Conservation (phyloP, 2,797 vertebrate genomes). For the Leuciscus waleckii region DNA sequence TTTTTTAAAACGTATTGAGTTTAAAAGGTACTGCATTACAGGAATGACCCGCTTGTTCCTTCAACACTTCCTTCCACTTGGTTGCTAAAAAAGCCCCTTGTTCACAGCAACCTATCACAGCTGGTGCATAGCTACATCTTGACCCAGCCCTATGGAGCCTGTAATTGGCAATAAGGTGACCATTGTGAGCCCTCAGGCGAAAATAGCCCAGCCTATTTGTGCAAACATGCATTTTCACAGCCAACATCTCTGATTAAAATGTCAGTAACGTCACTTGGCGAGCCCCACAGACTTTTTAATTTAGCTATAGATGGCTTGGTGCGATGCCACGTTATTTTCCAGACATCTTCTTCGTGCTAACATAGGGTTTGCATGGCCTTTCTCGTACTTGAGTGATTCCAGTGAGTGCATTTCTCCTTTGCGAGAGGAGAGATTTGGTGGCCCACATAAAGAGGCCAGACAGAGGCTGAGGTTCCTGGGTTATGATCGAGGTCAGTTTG, state of each 20-base stretch:
- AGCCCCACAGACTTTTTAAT: slow-evolving; percentile 28
- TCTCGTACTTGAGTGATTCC: slow-evolving; percentile 48
- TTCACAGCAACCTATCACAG: slow-evolving; percentile 34
- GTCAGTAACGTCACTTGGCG: slow-evolving; percentile 28
- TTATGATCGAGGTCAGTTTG: slow-evolving; percentile 55
- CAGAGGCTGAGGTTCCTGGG: slow-evolving; percentile 32
- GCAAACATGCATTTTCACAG: slow-evolving; percentile 13
- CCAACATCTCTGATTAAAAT: slow-evolving; percentile 40
- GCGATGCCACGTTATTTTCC: slow-evolving; percentile 42
- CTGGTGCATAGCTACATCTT: slow-evolving; percentile 15
- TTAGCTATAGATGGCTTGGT: slow-evolving; percentile 31
- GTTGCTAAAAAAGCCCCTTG: slow-evolving; percentile 41
- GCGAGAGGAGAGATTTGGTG: slow-evolving; percentile 38
- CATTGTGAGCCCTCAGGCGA: slow-evolving; percentile 29
- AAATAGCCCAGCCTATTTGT: slow-evolving; percentile 49
- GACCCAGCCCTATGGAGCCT: slow-evolving; percentile 21
- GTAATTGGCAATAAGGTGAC: slow-evolving; percentile 50
- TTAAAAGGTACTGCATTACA: slow-evolving; percentile 1
- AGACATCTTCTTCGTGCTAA: slow-evolving; percentile 36
- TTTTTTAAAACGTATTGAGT: too few relatives aligned
- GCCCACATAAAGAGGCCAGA: slow-evolving; percentile 39
- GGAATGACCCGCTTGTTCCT: slow-evolving; percentile 7
- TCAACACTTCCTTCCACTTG: slow-evolving; percentile 27
- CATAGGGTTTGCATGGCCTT: slow-evolving; percentile 44
- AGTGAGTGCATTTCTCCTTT: slow-evolving; percentile 14